These are phyloP conservation scores for Eumerus sabulonum DNA, from an alignment of 2,888 invertebrate genomes.

Conservation along the genomic window DNA sequence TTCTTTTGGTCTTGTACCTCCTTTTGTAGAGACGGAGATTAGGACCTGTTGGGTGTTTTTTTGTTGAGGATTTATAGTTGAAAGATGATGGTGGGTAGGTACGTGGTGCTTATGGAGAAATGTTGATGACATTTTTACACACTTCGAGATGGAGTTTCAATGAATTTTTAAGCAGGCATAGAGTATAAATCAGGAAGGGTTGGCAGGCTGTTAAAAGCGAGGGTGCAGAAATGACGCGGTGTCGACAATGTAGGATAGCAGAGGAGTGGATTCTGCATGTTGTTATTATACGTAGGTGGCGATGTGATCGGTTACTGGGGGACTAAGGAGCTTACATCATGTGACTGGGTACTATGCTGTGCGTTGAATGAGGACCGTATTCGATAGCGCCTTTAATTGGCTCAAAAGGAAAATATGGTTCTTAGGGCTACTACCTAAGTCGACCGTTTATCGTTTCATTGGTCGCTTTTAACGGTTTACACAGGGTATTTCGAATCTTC, in stretches of 20 bases:
- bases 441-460: too few relatives aligned
- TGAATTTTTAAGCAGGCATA: constrained; percentile 64
- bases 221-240: too few relatives aligned
- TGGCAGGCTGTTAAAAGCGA: constrained; percentile 22
- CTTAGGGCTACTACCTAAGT: too few relatives aligned
- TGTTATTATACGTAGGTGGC: too few relatives aligned
- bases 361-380: too few relatives aligned
- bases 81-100: constrained; percentile 13
- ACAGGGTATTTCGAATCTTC: too few relatives aligned
- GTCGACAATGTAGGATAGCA: too few relatives aligned
- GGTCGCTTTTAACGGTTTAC: too few relatives aligned
- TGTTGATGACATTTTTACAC: constrained; percentile 68
- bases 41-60: constrained; percentile 64
- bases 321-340: background rate
- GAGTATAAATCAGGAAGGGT: constrained; percentile 66
- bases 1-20: constrained; percentile 49
- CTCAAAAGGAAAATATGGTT: too few relatives aligned
- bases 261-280: too few relatives aligned
- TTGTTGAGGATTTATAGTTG: constrained; percentile 62
- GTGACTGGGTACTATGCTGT: too few relatives aligned
- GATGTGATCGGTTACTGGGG: background rate
- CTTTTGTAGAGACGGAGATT: constrained; percentile 52
- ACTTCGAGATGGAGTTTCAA: constrained; percentile 58
- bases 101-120: constrained; percentile 56
- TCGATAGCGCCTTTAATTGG: too few relatives aligned